phyloP scores from a whole-genome alignment of 2,113 vertebrate genomes.

The Prionailurus viverrinus region DNA sequence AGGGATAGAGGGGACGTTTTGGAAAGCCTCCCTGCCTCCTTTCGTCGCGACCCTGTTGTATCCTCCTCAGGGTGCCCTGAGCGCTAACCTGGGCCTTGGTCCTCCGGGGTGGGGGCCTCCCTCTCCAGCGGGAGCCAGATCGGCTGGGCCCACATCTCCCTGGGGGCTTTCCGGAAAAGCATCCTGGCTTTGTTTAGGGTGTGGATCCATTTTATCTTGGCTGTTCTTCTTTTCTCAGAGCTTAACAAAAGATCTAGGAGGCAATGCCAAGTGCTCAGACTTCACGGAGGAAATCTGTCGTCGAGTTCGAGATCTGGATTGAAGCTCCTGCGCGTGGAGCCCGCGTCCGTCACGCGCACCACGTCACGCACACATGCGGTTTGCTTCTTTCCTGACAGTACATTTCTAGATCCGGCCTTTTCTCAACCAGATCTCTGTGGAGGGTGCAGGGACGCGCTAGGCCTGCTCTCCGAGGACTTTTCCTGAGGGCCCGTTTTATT shows the following conservation, averaged over 20 bases:
- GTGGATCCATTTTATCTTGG: background rate
- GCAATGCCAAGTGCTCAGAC: conserved; percentile 95
- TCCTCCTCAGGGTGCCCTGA: background rate
- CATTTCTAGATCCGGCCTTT: conserved; percentile 76
- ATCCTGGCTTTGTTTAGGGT: background rate
- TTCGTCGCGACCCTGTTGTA: rapidly evolving
- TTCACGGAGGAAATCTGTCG: conserved; percentile 96
- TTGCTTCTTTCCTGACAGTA: conserved; percentile 72
- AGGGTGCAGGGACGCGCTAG: conserved; percentile 68
- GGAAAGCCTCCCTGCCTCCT: background rate
- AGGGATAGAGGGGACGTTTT: background rate
- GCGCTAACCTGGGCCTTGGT: rapidly evolving
- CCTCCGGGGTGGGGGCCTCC: background rate
- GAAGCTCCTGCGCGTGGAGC: rapidly evolving
- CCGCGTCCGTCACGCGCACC: background rate
- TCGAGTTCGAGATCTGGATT: conserved; percentile 90
- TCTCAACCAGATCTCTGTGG: conserved; percentile 78
- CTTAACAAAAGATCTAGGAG: conserved; percentile 96
- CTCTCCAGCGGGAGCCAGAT: background rate
- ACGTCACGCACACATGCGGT: background rate
- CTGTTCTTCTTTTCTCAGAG: conserved; percentile 85
- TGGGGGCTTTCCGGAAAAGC: background rate
- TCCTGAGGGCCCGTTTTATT: conserved; percentile 84
- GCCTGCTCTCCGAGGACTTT: conserved; percentile 84
- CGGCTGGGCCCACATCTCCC: background rate